Evolutionary conservation across 2,113 vertebrate genomes (phyloP), one percentile per base, ranked within the genome.

Genomic region (Osmerus mordax): DNA sequence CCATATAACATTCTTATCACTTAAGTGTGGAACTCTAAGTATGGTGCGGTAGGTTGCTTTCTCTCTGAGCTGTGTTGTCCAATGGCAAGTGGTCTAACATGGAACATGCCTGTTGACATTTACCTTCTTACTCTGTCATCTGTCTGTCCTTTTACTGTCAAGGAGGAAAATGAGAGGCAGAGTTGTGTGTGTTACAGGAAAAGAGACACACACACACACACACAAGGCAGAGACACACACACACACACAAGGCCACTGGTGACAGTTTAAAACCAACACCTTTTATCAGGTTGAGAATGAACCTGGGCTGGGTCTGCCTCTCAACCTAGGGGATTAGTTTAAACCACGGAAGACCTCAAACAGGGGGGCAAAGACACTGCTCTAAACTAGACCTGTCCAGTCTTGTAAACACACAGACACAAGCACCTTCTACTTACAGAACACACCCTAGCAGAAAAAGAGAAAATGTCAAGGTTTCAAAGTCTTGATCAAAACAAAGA

Each of bases 351-450:
- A 73, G 32, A 14, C 60, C 55, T 79, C 52, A 54, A 3, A 70
- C 76, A 67, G 74, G 54, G 41, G 69, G 51, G 19, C 23, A 53
- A 64, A 64, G 54, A 71, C 70, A 69, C 64, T 47, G 71, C 36
- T 58, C 60, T 67, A 32, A 69, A 19, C n/a, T 6, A 18, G 75
- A 61, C 78, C 54, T 85, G 85, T 4, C 83, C 70, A 65, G 75
- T 84, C 87, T 80, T 85, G 84, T 55, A 47, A 36, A 47, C 41
- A 47, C 9, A 47, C 41, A 41, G 4, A 41, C 29, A 32, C 29
- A 41, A 41, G 4, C 6, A 47, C 41, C 41, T 47, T 12, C 7
- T 47, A 36, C 41, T 7, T 11, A 47, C 41, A 47, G 41, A 47
- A 47, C 41, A 47, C 41, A 47, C 41, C 41, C 41, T 12, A 47